These are phyloP conservation scores for Australoheros facetus DNA, from an alignment of 2,797 vertebrate species.

Conservation along the genomic window DNA sequence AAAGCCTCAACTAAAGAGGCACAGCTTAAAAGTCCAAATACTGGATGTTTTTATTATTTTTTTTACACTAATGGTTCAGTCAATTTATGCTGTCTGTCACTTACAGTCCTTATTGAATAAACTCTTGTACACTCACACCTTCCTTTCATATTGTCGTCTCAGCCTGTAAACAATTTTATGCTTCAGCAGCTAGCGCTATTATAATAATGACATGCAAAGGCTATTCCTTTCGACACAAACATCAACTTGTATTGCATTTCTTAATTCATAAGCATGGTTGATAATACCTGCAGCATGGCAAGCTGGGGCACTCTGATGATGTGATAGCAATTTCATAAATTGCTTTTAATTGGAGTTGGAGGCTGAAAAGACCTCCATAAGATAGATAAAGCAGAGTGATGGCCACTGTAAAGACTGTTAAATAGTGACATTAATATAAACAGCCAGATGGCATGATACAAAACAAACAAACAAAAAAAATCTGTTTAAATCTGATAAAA, in stretches of 20 bases:
- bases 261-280: conserved; percentile 59
- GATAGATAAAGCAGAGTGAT: not conserved
- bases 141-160: conserved; percentile 26
- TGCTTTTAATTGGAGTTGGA: conserved; percentile 33
- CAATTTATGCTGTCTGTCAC: conserved; percentile 20
- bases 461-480: not conserved
- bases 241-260: conserved; percentile 41
- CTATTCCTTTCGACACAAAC: conserved; percentile 35
- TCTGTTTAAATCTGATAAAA: not conserved
- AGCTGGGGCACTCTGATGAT: not conserved
- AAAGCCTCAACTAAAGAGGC: conserved; percentile 15
- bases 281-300: conserved; percentile 23
- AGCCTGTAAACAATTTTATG: conserved; percentile 51
- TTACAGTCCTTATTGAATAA: conserved; percentile 45
- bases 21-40: conserved; percentile 19
- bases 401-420: not conserved
- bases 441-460: not conserved
- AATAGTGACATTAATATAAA: not conserved
- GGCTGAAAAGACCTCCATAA: not conserved
- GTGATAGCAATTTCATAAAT: conserved; percentile 36
- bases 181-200: conserved; percentile 29
- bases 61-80: conserved; percentile 26
- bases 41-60: conserved; percentile 18
- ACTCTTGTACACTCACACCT: conserved; percentile 52
- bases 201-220: conserved; percentile 52